Percentiles rank a stretch among this genome's conserved stretches.
phyloP scores from a whole-genome alignment of 2,888 invertebrate genomes.

The Plutella xylostella region DNA sequence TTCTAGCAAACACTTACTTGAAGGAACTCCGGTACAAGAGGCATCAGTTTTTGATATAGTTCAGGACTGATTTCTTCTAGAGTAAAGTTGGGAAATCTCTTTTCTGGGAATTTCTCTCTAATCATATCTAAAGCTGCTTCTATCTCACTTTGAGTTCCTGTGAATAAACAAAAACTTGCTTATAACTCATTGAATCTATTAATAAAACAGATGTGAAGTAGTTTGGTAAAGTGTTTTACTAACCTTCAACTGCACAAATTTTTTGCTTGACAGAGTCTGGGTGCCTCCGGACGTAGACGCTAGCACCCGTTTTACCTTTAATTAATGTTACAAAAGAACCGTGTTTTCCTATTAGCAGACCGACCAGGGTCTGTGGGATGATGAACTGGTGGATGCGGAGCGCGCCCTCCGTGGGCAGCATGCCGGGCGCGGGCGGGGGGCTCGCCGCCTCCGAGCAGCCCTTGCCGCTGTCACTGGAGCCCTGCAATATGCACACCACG shows the following conservation, averaged over 20 bases:
- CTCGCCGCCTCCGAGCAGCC: conserved; percentile 80
- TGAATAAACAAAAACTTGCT: conserved; percentile 15
- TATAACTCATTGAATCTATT: no score
- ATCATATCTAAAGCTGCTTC: conserved; percentile 87
- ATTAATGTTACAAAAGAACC: conserved; percentile 86
- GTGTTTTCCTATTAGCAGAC: conserved; percentile 87
- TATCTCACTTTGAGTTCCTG: conserved; percentile 82
- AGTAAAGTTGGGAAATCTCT: conserved; percentile 83
- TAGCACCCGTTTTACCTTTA: conserved; percentile 82
- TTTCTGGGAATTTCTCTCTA: conserved; percentile 84
- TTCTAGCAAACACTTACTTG: conserved; percentile 66
- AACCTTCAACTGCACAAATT: conserved; percentile 87
- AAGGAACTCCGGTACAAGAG: conserved; percentile 66
- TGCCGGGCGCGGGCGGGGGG: conserved; percentile 73
- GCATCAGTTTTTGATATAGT: conserved; percentile 59
- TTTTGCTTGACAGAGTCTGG: conserved; percentile 80
- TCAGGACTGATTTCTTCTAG: conserved; percentile 71
- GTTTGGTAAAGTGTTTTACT: conserved; percentile 14
- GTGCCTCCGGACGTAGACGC: conserved; percentile 83
- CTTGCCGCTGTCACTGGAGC: conserved; percentile 87
- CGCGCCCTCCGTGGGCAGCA: conserved; percentile 52
- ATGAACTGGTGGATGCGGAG: conserved; percentile 78
- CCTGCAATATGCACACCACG: conserved; percentile 63
- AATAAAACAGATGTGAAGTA: no score
- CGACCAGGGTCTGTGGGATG: conserved; percentile 81